Evolutionary conservation across 2,888 invertebrate species (phyloP).

Genomic region (Euproctis similis): DNA sequence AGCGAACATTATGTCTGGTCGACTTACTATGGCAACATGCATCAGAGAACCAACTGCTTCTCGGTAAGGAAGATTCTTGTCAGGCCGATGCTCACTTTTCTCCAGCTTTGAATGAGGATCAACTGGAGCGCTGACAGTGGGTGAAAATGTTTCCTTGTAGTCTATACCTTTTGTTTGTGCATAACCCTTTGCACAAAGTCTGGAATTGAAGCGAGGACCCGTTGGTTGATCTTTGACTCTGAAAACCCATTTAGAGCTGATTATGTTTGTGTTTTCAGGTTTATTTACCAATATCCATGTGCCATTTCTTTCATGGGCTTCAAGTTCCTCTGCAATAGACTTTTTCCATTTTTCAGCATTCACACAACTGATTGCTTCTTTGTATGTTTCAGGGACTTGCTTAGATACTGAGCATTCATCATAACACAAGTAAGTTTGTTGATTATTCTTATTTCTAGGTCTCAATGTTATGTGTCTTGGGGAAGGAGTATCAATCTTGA

Average conservation of each 20-base stretch:
- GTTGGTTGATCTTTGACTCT: slow-evolving; percentile 15
- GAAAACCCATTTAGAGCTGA: slow-evolving; percentile 21
- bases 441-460: slow-evolving; percentile 8
- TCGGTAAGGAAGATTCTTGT: slow-evolving; percentile 1
- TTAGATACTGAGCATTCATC: slow-evolving; percentile 1
- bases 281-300: slow-evolving; percentile 6
- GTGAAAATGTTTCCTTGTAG: too few species aligned
- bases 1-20: slow-evolving; percentile 2
- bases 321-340: slow-evolving; percentile 11
- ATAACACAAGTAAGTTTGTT: slow-evolving; percentile 2
- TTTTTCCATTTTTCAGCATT: slow-evolving; percentile 8
- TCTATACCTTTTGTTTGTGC: too few species aligned
- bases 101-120: slow-evolving; percentile 1
- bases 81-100: slow-evolving; percentile 1
- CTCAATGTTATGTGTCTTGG: slow-evolving; percentile 7
- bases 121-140: slow-evolving; percentile 1
- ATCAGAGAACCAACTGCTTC: slow-evolving; percentile 14
- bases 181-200: slow-evolving; percentile 7
- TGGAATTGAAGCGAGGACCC: slow-evolving; percentile 14
- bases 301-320: slow-evolving; percentile 1
- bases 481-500: slow-evolving; percentile 1
- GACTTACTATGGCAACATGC: slow-evolving; percentile 8
- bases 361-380: slow-evolving; percentile 8
- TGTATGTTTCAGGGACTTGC: slow-evolving; percentile 7
- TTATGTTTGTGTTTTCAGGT: slow-evolving; percentile 5